Evolutionary conservation across 2,113 vertebrate species (phyloP).

Genomic region (Ammodytes marinus): DNA sequence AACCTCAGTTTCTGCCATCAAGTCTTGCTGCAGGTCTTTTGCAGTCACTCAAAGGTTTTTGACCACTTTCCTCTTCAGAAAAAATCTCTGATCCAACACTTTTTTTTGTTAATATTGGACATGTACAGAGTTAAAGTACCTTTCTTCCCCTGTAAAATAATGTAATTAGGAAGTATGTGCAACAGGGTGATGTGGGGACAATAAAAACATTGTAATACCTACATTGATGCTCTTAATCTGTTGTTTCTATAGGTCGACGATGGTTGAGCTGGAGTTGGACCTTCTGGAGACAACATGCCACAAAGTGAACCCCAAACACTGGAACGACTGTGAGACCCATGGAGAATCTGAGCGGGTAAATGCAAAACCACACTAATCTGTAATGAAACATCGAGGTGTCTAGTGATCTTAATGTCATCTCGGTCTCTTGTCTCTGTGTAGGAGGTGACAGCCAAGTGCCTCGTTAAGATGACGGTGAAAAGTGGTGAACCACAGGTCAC

Average conservation of each 20-base stretch:
- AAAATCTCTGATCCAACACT: no score
- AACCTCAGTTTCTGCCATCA: no score
- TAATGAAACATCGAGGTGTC: background rate
- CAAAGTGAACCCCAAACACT: constrained; percentile 58
- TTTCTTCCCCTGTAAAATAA: no score
- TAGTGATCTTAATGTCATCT: background rate
- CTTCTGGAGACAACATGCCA: constrained; percentile 73
- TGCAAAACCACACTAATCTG: background rate
- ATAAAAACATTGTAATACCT: background rate
- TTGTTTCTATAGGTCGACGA: constrained; percentile 41
- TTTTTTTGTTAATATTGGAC: no score
- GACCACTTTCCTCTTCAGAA: no score
- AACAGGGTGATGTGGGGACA: background rate
- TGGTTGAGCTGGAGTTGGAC: constrained; percentile 47
- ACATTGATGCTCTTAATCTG: background rate
- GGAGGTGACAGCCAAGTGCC: constrained; percentile 69
- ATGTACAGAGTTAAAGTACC: no score
- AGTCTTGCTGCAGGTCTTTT: no score
- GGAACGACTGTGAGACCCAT: constrained; percentile 60
- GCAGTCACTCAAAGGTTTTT: no score
- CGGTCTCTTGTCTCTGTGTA: constrained; percentile 32
- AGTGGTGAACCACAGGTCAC: constrained; percentile 1
- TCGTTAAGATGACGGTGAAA: constrained; percentile 44
- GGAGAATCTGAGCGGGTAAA: rapidly evolving
- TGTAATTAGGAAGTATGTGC: no score